A percentile compares a stretch with the other conserved stretches of the same genome.
These are phyloP conservation scores for Antennarius striatus DNA, from an alignment of 2,113 vertebrate species.

Conservation along the genomic window DNA sequence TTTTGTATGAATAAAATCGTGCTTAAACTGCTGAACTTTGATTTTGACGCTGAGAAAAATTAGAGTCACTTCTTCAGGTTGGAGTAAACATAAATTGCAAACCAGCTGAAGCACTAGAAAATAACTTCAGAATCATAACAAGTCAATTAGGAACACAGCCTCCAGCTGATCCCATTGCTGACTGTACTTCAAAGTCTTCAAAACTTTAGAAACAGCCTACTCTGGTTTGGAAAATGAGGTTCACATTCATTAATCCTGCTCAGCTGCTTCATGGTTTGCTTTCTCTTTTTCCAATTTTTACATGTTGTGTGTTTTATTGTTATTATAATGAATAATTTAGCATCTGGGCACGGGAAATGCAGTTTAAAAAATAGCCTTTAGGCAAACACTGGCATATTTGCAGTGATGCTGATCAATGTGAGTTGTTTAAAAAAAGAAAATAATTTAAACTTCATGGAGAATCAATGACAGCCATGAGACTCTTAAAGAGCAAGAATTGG, in stretches of 20 bases:
- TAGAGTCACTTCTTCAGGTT: constrained; percentile 17
- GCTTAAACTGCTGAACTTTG: constrained; percentile 1
- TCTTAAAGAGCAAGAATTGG: no score
- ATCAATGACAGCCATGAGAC: no score
- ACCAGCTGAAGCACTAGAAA: constrained; percentile 21
- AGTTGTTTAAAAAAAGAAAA: no score
- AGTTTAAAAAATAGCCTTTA: no score
- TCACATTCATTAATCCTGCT: constrained; percentile 13
- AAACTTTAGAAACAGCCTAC: constrained; percentile 46
- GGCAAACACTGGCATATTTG: no score
- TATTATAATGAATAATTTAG: background rate
- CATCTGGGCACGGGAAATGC: background rate
- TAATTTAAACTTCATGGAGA: no score
- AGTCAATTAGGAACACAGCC: constrained; percentile 45
- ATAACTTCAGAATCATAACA: constrained; percentile 49
- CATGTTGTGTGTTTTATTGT: background rate
- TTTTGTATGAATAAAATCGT: constrained; percentile 21
- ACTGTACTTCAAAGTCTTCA: constrained; percentile 47
- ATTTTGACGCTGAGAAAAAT: constrained; percentile 22
- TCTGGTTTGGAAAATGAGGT: constrained; percentile 36
- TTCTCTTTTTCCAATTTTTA: background rate
- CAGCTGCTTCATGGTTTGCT: background rate
- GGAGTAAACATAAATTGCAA: constrained; percentile 46
- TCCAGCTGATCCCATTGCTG: constrained; percentile 27
- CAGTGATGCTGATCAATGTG: no score